Evolutionary conservation across 1,140 invertebrate genomes (phyloP), one percentile per base, ranked within the genome.

Genomic region (Drosophila erecta): DNA sequence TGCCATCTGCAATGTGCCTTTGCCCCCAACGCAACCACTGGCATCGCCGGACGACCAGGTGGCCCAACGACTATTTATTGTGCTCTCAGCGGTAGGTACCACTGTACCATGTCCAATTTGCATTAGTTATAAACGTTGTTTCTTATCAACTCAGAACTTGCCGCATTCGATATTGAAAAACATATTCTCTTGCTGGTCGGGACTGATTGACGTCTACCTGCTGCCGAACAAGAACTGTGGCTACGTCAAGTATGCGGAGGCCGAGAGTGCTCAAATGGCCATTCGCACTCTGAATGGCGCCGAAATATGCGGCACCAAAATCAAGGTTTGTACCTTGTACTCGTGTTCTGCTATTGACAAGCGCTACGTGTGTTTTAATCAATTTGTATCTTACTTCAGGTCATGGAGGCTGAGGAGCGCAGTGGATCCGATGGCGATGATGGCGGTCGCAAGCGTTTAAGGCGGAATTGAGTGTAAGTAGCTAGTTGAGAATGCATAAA

Each of bases 171-270:
- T 96, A n/a, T 94, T 99, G 90, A 95, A 95, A 84, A 97, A 98
- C 93, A 95, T 96, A 2, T 99, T 99, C 91, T 96, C 96, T 81
- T 95, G 97, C 79, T 98, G 98, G 94, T 97, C 97, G n/a, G 95
- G 97, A 90, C 93, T 99, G 2, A 98, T 98, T 74, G 97, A 98
- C 92, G 96, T 98, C 4, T 98, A 97, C 81, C 95, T 98, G 91
- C 93, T 98, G 65, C 95, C 95, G 57, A 97, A 97, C 90, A 96
- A 96, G 93, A 97, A 96, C 83, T 98, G 97, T 93, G 97, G 97
- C 0, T 99, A 98, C 93, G 97, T 96, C 0, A 97, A 97, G 89
- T 99, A 97, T 93, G 96, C 96, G 3, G 95, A 93, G 33, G 94
- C 94, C 43, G 95, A 95, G 35, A 95, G 96, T 75, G 97, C 97